Evolutionary conservation across 2,888 invertebrate genomes (phyloP).

Genomic region (Cecidostiba fungosa): DNA sequence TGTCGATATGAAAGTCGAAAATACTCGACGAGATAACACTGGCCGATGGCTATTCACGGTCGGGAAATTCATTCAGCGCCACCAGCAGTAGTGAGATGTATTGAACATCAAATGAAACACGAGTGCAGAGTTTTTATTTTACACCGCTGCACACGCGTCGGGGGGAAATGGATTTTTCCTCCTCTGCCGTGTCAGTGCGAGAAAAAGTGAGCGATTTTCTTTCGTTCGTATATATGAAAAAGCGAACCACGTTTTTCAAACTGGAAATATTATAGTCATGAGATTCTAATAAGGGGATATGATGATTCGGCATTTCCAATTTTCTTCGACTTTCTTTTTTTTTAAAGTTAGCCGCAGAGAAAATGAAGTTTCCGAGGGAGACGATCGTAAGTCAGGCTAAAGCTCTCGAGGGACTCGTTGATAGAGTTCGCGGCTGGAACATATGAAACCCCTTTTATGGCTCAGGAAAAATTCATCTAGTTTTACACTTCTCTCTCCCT

Average conservation of each 20-base stretch:
- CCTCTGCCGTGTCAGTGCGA: neutral
- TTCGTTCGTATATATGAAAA: neutral
- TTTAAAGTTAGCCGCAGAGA: neutral
- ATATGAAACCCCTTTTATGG: constrained; percentile 32
- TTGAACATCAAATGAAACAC: constrained; percentile 45
- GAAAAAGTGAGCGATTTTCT: neutral
- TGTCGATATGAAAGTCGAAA: constrained; percentile 54
- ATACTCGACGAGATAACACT: constrained; percentile 46
- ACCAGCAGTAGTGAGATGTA: constrained; percentile 12
- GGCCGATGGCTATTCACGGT: neutral
- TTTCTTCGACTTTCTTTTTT: neutral
- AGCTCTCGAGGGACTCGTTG: constrained; percentile 51
- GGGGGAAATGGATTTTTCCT: constrained; percentile 19
- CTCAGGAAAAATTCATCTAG: constrained; percentile 39
- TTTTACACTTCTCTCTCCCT: neutral
- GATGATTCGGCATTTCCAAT: neutral
- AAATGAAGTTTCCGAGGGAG: constrained; percentile 23
- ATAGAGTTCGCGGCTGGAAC: constrained; percentile 12
- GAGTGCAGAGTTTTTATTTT: constrained; percentile 47
- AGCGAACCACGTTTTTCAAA: neutral
- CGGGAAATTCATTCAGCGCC: constrained; percentile 49
- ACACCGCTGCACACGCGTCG: neutral
- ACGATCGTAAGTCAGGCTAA: constrained; percentile 37
- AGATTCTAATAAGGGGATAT: neutral
- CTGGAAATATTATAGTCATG: neutral